Conservation (phyloP, 2,113 vertebrate species). For the Noctilio leporinus region DNA sequence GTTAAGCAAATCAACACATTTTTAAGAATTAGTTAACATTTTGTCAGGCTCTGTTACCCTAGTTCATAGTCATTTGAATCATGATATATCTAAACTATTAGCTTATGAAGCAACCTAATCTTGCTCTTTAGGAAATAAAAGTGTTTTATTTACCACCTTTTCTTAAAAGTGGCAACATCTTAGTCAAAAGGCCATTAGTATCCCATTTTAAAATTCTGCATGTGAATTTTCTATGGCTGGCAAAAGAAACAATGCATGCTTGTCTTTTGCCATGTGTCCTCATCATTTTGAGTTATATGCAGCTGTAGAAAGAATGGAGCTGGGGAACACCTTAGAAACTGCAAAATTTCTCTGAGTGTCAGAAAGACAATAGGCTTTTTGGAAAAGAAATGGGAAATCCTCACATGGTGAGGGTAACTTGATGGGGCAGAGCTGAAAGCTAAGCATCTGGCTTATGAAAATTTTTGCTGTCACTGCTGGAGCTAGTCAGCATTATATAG, state of each 20-base stretch:
- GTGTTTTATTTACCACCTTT: background rate
- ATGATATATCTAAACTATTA: background rate
- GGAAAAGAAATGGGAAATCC: constrained; percentile 15
- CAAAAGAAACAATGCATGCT: background rate
- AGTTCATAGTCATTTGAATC: background rate
- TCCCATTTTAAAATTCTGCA: background rate
- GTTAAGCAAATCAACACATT: background rate
- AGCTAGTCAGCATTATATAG: constrained; percentile 73
- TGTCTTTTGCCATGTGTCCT: background rate
- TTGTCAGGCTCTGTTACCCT: background rate
- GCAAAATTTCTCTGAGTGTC: constrained; percentile 43
- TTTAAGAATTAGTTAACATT: background rate
- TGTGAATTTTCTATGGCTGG: constrained; percentile 7
- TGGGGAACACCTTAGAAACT: background rate
- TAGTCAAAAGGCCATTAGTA: background rate
- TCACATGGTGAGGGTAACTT: constrained; percentile 15
- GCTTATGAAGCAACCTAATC: background rate
- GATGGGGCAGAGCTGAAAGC: constrained; percentile 54
- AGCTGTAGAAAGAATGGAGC: background rate
- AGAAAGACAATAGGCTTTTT: background rate
- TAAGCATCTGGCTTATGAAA: constrained; percentile 69
- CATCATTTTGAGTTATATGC: constrained; percentile 1
- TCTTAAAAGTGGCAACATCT: background rate
- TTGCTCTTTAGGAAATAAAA: background rate
- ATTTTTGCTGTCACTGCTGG: constrained; percentile 68